These are phyloP conservation scores for Calliopum simillimum DNA, from an alignment of 2,888 invertebrate genomes.

Conservation along the genomic window DNA sequence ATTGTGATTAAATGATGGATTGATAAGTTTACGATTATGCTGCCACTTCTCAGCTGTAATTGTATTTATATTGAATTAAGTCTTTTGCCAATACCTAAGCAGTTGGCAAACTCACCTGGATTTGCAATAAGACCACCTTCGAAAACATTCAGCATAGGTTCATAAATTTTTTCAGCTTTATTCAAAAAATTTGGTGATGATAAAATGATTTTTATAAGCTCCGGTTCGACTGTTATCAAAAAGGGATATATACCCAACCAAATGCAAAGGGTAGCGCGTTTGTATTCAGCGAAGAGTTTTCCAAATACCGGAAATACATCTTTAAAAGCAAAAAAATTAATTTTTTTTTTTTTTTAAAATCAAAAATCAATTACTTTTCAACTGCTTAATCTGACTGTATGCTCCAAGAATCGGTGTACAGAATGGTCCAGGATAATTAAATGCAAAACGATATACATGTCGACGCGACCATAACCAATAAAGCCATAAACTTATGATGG, in stretches of 20 bases:
- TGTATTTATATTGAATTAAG: neutral
- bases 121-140: constrained; percentile 41
- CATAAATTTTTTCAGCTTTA: constrained; percentile 39
- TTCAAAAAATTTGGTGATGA: constrained; percentile 45
- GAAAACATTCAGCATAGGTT: constrained; percentile 23
- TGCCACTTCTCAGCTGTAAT: constrained; percentile 36
- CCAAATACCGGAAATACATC: constrained; percentile 24
- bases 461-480: constrained; percentile 43
- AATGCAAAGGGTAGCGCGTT: constrained; percentile 37
- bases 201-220: constrained; percentile 43
- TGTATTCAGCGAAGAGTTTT: constrained; percentile 34
- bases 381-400: constrained; percentile 8
- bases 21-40: constrained; percentile 42
- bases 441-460: constrained; percentile 37
- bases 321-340: neutral
- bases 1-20: constrained; percentile 43
- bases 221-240: constrained; percentile 45
- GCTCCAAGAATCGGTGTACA: constrained; percentile 39
- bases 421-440: constrained; percentile 38
- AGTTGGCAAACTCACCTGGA: constrained; percentile 35
- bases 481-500: constrained; percentile 34
- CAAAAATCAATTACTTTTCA: constrained; percentile 26
- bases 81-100: neutral
- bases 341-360: too few species aligned
- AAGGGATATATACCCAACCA: constrained; percentile 45